A percentile compares a stretch with the other conserved stretches of the same genome.
These are phyloP conservation scores for Mesorhabditis sp. DNA, from an alignment of 2,888 invertebrate species.

Conservation along the genomic window DNA sequence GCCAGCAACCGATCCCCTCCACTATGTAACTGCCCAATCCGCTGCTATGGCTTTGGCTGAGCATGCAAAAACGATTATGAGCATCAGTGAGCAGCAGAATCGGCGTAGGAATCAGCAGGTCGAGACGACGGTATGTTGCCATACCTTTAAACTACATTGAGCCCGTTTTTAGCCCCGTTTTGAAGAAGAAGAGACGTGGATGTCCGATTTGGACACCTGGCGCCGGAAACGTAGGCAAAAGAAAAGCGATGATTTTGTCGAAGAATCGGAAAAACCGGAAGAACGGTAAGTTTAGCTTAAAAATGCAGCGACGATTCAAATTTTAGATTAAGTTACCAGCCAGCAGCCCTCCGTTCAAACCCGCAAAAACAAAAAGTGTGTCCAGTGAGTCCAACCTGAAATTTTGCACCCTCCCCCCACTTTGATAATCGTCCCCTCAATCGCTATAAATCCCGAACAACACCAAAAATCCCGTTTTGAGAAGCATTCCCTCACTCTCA, in stretches of 20 bases:
- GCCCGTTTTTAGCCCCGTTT: slow-evolving; percentile 19
- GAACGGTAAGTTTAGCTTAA: neutral
- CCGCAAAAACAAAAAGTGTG: neutral
- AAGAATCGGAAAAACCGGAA: neutral
- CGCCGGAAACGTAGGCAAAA: slow-evolving; percentile 25
- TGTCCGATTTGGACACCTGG: slow-evolving; percentile 37
- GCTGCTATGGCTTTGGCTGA: slow-evolving; percentile 30
- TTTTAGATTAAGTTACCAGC: slow-evolving; percentile 1
- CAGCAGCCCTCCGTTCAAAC: neutral
- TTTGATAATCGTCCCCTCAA: no score
- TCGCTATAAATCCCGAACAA: no score
- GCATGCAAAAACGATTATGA: slow-evolving; percentile 24
- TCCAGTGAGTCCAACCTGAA: neutral
- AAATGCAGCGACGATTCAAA: neutral
- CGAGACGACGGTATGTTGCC: slow-evolving; percentile 9
- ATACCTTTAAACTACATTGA: neutral
- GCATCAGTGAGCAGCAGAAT: slow-evolving; percentile 31
- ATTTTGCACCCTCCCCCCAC: neutral
- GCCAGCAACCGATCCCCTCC: slow-evolving; percentile 30
- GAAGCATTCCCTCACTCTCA: no score
- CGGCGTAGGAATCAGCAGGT: slow-evolving; percentile 22
- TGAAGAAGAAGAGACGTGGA: slow-evolving; percentile 29
- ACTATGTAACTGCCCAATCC: slow-evolving; percentile 25
- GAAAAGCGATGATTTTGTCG: neutral
- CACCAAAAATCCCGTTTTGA: no score